These are phyloP conservation scores for Centropus bengalensis DNA, from an alignment of 2,113 vertebrate genomes.

Conservation along the genomic window DNA sequence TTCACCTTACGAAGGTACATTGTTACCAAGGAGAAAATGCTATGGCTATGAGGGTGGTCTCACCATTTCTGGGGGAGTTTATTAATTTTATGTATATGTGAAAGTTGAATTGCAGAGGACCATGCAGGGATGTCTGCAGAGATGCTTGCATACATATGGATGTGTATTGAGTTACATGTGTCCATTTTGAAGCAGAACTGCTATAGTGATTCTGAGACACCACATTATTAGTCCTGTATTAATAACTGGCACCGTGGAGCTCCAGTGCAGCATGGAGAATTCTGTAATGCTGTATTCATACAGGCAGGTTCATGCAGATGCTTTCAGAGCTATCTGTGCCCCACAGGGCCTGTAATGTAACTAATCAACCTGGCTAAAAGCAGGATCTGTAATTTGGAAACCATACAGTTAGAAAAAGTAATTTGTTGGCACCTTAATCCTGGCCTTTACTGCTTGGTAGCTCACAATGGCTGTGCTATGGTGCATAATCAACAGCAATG, in stretches of 20 bases:
- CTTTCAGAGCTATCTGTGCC: background rate
- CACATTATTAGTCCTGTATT: background rate
- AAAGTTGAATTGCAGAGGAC: conserved; percentile 2
- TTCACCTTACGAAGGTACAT: background rate
- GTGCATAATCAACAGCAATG: rapidly evolving
- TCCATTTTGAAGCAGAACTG: background rate
- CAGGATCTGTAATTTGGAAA: background rate
- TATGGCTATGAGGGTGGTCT: background rate
- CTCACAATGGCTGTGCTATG: background rate
- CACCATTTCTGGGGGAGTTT: background rate
- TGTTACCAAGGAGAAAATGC: background rate
- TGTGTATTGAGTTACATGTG: background rate
- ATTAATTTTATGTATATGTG: background rate
- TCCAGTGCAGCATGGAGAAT: background rate
- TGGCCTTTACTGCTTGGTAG: background rate
- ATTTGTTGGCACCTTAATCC: background rate
- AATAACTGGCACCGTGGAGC: background rate
- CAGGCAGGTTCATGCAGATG: background rate
- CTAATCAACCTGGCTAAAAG: background rate
- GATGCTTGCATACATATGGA: background rate
- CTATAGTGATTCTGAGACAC: background rate
- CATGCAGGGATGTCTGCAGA: background rate
- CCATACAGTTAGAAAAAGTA: background rate
- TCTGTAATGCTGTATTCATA: background rate
- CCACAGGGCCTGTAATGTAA: rapidly evolving